phyloP scores from a whole-genome alignment of 2,797 vertebrate species.

The Rhinella marina region DNA sequence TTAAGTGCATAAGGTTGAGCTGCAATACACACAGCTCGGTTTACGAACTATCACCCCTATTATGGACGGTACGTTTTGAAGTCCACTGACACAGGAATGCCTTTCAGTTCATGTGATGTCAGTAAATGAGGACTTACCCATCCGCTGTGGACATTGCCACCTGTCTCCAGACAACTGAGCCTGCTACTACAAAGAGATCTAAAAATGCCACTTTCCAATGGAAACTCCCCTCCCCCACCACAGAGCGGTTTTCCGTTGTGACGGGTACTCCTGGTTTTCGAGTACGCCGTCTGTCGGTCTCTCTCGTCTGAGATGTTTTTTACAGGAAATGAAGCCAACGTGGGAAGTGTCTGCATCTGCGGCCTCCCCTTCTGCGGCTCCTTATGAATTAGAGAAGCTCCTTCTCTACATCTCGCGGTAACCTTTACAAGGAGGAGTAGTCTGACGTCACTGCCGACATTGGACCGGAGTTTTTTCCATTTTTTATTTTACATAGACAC shows the following conservation, averaged over 20 bases:
- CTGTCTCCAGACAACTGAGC: constrained; percentile 19
- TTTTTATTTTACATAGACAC: not conserved
- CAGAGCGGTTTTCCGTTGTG: constrained; percentile 21
- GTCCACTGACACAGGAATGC: not conserved
- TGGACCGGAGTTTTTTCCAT: not conserved
- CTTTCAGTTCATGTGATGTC: not conserved
- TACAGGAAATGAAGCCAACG: constrained; percentile 52
- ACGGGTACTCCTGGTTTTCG: not conserved
- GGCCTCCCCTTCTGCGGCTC: constrained; percentile 32
- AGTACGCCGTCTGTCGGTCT: not conserved
- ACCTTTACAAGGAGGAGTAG: constrained; percentile 22
- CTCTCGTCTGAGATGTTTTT: constrained; percentile 26
- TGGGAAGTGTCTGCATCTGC: constrained; percentile 39
- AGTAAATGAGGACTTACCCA: constrained; percentile 39
- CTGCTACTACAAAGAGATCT: constrained; percentile 32
- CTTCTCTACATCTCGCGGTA: not conserved
- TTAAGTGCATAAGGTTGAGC: too few relatives aligned
- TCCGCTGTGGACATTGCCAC: constrained; percentile 19
- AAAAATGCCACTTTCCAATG: constrained; percentile 13
- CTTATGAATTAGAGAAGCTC: not conserved
- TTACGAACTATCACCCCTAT: too few relatives aligned
- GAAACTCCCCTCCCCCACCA: constrained; percentile 27
- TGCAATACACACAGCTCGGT: too few relatives aligned
- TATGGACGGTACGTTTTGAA: not conserved
- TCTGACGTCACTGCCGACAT: not conserved